Evolutionary conservation across 2,113 vertebrate species (phyloP).

Genomic region (Bothrops jararaca): DNA sequence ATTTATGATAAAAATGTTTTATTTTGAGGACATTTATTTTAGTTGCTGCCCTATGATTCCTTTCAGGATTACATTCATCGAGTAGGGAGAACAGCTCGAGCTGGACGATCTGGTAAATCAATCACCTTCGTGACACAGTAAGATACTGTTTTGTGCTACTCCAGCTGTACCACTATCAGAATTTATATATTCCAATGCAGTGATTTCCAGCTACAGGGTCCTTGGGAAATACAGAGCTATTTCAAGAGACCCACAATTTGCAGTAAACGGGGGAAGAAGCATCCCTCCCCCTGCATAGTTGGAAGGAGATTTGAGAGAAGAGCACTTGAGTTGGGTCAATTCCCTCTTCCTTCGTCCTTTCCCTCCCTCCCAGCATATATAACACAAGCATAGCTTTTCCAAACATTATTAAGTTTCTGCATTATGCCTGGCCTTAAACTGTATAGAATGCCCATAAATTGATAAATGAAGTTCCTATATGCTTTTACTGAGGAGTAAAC

Average conservation of each 20-base stretch:
- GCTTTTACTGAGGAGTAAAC: background rate
- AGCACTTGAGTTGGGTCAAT: background rate
- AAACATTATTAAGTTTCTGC: background rate
- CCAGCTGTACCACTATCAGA: background rate
- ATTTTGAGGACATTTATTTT: background rate
- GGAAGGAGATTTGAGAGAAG: background rate
- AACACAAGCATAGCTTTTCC: background rate
- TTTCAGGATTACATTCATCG: constrained; percentile 96
- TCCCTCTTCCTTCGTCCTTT: background rate
- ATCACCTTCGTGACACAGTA: constrained; percentile 98
- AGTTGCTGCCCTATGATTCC: constrained; percentile 3
- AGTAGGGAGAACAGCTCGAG: constrained; percentile 93
- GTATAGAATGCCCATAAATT: background rate
- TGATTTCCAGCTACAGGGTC: background rate
- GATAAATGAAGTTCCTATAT: background rate
- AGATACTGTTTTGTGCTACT: constrained; percentile 43
- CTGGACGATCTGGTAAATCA: constrained; percentile 92
- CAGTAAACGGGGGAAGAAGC: background rate
- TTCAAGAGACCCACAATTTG: background rate
- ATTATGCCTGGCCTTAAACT: background rate
- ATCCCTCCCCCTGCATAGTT: background rate
- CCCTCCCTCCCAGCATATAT: background rate
- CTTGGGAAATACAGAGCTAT: background rate
- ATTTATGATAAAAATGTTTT: background rate
- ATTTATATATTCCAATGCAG: background rate